Percentiles rank a stretch among this genome's conserved stretches.
Conservation (phyloP, 2,888 invertebrate genomes). For the Chrysomela aeneicollis region DNA sequence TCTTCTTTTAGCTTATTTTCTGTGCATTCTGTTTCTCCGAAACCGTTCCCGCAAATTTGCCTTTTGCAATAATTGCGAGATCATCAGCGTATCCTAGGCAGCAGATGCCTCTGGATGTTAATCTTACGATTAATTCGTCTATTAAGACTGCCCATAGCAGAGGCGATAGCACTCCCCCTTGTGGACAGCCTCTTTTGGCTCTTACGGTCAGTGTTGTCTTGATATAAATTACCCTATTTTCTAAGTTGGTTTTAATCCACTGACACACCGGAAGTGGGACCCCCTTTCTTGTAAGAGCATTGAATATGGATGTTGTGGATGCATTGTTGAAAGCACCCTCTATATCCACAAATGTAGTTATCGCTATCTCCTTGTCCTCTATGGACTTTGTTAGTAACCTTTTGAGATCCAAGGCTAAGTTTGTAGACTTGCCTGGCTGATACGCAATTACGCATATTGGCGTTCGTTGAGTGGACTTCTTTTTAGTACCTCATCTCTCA, state of each 20-base stretch:
- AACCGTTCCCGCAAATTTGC: not conserved
- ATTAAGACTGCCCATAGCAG: slow-evolving; percentile 6
- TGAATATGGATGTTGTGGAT: not conserved
- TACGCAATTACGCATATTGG: too few species aligned
- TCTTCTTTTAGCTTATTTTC: too few species aligned
- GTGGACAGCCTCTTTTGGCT: not conserved
- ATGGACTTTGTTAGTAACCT: slow-evolving; percentile 4
- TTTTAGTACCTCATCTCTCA: slow-evolving; percentile 15
- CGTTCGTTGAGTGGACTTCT: not conserved
- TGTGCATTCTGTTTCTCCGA: too few species aligned
- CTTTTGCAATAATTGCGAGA: not conserved
- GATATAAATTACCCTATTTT: too few species aligned
- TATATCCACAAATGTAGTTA: not conserved
- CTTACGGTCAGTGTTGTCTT: too few species aligned
- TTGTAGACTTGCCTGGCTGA: slow-evolving; percentile 6
- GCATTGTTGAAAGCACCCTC: not conserved
- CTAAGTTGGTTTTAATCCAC: too few species aligned
- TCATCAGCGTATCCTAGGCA: slow-evolving; percentile 6
- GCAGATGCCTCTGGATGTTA: not conserved
- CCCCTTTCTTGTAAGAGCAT: not conserved
- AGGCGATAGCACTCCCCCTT: not conserved
- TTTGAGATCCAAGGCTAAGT: not conserved
- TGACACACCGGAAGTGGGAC: too few species aligned
- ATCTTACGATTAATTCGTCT: not conserved
- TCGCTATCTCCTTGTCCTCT: not conserved